phyloP scores from a whole-genome alignment of 2,113 vertebrate genomes.

The Struthidea cinerea region DNA sequence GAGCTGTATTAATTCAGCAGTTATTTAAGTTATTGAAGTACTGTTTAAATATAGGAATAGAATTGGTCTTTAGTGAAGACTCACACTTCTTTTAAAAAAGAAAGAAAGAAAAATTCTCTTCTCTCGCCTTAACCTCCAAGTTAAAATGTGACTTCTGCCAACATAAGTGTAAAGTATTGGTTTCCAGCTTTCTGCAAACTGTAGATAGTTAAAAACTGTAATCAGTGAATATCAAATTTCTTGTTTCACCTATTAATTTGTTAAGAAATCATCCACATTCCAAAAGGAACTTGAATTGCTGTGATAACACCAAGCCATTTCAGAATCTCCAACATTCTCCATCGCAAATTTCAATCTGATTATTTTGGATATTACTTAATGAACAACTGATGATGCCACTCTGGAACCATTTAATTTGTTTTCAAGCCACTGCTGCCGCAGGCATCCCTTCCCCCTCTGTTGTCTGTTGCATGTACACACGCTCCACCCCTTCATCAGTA shows the following conservation, averaged over 20 bases:
- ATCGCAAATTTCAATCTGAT: background rate
- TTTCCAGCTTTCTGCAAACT: background rate
- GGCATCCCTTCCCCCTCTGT: background rate
- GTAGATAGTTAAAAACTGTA: background rate
- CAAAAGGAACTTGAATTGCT: background rate
- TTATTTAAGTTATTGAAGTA: background rate
- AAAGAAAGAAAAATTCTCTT: background rate
- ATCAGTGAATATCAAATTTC: background rate
- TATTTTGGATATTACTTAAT: background rate
- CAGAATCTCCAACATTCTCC: background rate
- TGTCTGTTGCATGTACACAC: rapidly evolving
- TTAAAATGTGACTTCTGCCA: background rate
- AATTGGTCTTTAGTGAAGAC: background rate
- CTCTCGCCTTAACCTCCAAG: background rate
- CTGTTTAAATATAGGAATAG: background rate
- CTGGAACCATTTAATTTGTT: background rate
- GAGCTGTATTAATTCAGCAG: background rate
- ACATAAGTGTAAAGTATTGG: rapidly evolving
- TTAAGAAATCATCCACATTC: background rate
- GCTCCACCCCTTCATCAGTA: background rate
- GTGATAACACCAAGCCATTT: background rate
- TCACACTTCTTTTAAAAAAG: background rate
- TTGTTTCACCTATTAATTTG: background rate
- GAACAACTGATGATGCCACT: background rate
- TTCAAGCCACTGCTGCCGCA: background rate